Evolutionary conservation across 2,888 invertebrate species (phyloP), one percentile per base, ranked within the genome.

Genomic region (Coecobrya sp.): DNA sequence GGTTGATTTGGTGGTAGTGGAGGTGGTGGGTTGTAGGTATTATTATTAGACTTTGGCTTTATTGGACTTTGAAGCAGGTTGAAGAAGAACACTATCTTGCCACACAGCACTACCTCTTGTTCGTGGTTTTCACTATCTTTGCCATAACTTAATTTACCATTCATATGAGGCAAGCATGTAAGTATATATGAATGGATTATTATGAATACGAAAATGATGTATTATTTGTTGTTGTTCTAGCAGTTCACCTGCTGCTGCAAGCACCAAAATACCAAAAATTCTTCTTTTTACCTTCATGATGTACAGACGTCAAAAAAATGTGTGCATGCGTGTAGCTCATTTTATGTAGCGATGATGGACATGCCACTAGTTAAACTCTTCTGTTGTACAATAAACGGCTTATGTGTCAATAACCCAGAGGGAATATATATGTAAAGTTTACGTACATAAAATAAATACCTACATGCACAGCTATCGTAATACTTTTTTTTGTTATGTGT

Each of bases 391-490:
- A 42, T 81, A 89, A 89, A 84, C 84, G 73, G 89, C 89, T 89
- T 84, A 89, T 89, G 89, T 89, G 89, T 89, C 89, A 89, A 89
- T 89, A 89, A 89, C 89, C 89, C 89, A 89, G 45, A 86, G 86
- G 49, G 27, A 86, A 22, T 70, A 11, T 16, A n/a, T 5, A 25
- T 30, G 3, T 19, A 22, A 19, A 11, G 59, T 19, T 2, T 13
- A 59, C 1, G 19, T 59, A 19, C 62, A 62, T 19, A 27, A 22
- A 4, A 59, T 36, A 36, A 36, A 36, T 36, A 36, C 36, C 36
- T 36, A 36, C 7, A 2, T 36, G 2, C 7, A 36, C 36, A 2
- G 7, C 2, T 7, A 36, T 36, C 36, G 3, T 36, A 36, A 36
- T 7, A 36, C 36, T 19, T 59, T 27, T 59, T 27, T 65, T 65